These are phyloP conservation scores for Meleagris gallopavo DNA, from an alignment of 2,113 vertebrate species.

Conservation along the genomic window DNA sequence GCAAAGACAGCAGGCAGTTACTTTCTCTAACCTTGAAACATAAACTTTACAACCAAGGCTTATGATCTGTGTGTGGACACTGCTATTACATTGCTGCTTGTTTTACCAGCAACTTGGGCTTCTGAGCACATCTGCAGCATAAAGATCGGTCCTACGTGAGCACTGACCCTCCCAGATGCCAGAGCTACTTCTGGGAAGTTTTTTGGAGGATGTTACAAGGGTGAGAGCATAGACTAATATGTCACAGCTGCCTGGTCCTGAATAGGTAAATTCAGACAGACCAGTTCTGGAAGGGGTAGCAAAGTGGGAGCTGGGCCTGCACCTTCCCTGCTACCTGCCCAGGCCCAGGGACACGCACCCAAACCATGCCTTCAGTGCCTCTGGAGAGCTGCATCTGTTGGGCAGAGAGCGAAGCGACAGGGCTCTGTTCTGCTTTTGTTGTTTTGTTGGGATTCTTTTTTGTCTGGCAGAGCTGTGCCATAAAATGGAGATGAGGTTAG, in stretches of 20 bases:
- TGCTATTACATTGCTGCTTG: neutral
- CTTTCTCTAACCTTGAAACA: neutral
- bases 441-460: neutral
- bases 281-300: neutral
- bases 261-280: neutral
- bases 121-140: accelerated
- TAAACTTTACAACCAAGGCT: neutral
- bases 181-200: neutral
- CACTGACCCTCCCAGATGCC: accelerated
- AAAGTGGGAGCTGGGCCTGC: accelerated
- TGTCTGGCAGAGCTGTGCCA: neutral
- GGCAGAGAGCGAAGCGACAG: neutral
- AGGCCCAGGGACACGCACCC: neutral
- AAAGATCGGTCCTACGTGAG: neutral
- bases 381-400: neutral
- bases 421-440: neutral
- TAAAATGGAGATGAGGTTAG: neutral
- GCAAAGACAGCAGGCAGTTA: neutral
- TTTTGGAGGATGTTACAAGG: neutral
- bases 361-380: accelerated
- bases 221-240: neutral
- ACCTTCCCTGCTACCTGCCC: neutral
- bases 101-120: neutral
- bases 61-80: too few species aligned
- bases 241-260: neutral